Conservation (phyloP, 2,113 vertebrate species). For the Physeter macrocephalus region DNA sequence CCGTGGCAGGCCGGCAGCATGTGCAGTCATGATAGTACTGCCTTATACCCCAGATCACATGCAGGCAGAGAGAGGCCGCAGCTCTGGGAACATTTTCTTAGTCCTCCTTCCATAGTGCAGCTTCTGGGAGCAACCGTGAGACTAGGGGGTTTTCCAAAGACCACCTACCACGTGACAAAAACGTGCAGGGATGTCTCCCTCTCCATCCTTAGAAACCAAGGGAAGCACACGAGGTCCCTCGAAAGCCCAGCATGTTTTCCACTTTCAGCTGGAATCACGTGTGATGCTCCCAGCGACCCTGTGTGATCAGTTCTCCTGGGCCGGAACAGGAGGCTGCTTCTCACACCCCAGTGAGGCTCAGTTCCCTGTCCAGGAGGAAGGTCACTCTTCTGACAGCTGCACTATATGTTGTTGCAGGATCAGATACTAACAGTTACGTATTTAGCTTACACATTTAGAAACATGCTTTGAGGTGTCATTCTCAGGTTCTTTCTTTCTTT, state of each 20-base stretch:
- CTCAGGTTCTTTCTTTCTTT: background rate
- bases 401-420: accelerated
- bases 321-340: background rate
- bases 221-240: accelerated
- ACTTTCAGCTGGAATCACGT: background rate
- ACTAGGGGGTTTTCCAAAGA: too few relatives aligned
- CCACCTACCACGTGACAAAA: background rate
- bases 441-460: background rate
- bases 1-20: too few relatives aligned
- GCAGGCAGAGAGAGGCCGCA: background rate
- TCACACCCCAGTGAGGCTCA: too few relatives aligned
- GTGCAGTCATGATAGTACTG: accelerated
- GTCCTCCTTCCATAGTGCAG: background rate
- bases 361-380: too few relatives aligned
- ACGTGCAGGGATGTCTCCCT: accelerated
- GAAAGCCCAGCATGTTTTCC: background rate
- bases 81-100: background rate
- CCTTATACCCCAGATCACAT: background rate
- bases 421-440: accelerated
- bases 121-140: background rate
- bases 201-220: too few relatives aligned
- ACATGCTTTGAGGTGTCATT: background rate
- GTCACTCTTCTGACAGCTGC: too few relatives aligned
- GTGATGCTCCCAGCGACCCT: accelerated
- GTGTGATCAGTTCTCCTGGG: too few relatives aligned